Evolutionary conservation across 2,113 vertebrate genomes (phyloP).

Genomic region (Oreochromis aureus): DNA sequence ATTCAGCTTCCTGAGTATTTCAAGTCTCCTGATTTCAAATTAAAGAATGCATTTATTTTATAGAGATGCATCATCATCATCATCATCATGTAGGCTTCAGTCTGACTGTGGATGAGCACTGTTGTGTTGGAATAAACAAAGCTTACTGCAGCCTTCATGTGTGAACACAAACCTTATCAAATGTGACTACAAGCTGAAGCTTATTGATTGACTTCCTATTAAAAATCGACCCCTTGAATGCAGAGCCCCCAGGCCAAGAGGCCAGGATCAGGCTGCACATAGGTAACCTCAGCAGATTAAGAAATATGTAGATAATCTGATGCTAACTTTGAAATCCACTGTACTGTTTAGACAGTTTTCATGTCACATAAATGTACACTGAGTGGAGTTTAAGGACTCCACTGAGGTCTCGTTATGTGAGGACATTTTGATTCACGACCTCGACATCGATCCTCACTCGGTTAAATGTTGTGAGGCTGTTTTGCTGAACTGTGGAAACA

Average conservation of each 20-base stretch:
- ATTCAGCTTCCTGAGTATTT: not conserved
- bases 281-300: fast-evolving
- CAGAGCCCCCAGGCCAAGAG: not conserved
- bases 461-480: not conserved
- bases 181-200: slow-evolving; percentile 39
- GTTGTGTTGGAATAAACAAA: not conserved
- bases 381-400: not conserved
- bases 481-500: not conserved
- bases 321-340: not conserved
- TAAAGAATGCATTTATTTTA: not conserved
- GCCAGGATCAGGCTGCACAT: not conserved
- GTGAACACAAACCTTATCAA: slow-evolving; percentile 38
- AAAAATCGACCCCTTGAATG: slow-evolving; percentile 1
- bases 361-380: not conserved
- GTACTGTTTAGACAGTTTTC: fast-evolving
- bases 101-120: not conserved
- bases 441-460: fast-evolving
- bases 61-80: not conserved
- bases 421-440: fast-evolving
- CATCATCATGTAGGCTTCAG: not conserved
- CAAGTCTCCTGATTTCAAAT: not conserved
- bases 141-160: not conserved
- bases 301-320: not conserved
- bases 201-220: slow-evolving; percentile 55
- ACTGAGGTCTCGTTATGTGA: fast-evolving